A percentile compares a stretch with the other conserved stretches of the same genome.
phyloP scores from a whole-genome alignment of 2,797 vertebrate species.

The Picus viridis region DNA sequence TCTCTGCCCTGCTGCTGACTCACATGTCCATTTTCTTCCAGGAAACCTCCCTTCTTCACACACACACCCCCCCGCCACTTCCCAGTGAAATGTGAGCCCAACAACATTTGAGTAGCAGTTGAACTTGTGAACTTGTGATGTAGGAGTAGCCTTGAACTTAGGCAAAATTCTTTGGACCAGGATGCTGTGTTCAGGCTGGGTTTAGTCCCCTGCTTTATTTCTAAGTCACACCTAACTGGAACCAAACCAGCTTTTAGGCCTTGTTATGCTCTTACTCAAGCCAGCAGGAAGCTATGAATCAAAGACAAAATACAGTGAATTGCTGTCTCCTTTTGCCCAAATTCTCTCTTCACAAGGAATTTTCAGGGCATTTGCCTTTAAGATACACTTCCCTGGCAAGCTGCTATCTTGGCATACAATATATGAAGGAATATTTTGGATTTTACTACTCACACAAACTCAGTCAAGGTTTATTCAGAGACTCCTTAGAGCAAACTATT shows the following conservation, averaged over 20 bases:
- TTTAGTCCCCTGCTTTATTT: constrained; percentile 4
- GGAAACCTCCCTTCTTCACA: background rate
- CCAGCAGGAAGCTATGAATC: background rate
- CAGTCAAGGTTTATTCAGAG: background rate
- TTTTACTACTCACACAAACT: background rate
- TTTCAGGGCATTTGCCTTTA: background rate
- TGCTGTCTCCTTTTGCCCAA: background rate
- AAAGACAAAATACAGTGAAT: background rate
- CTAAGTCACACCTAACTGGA: background rate
- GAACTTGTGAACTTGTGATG: constrained; percentile 53
- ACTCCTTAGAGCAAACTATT: background rate
- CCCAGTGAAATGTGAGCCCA: constrained; percentile 26
- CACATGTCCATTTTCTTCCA: background rate
- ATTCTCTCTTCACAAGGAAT: background rate
- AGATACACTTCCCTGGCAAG: background rate
- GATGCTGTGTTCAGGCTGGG: background rate
- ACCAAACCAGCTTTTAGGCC: constrained; percentile 7
- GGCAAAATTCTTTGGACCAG: background rate
- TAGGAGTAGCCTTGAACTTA: constrained; percentile 12
- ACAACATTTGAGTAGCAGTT: constrained; percentile 8
- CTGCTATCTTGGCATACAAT: background rate
- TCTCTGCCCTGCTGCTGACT: background rate
- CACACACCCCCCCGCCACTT: background rate
- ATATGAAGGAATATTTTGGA: background rate
- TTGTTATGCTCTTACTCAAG: background rate